These are phyloP conservation scores for Galeruca laticollis DNA, from an alignment of 2,888 invertebrate genomes.

Conservation along the genomic window DNA sequence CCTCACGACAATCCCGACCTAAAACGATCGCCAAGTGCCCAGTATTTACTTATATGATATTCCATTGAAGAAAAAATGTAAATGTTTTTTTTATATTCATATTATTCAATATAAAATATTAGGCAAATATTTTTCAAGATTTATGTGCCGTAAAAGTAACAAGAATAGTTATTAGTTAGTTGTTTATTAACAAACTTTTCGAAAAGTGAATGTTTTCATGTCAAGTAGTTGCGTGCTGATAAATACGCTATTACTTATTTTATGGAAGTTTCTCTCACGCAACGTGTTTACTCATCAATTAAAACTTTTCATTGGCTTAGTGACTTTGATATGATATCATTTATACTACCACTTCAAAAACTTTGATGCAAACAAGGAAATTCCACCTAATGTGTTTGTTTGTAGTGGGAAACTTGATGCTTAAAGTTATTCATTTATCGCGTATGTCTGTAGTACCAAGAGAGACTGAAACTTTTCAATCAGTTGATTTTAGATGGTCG, in stretches of 20 bases:
- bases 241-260: not conserved
- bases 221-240: not conserved
- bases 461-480: too few species aligned
- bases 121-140: too few species aligned
- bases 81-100: too few species aligned
- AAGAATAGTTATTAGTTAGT: not conserved
- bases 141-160: not conserved
- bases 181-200: not conserved
- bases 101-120: too few species aligned
- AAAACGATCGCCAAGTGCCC: too few species aligned
- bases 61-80: too few species aligned
- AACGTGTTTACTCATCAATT: conserved; percentile 5
- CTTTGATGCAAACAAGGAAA: not conserved
- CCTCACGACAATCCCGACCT: too few species aligned
- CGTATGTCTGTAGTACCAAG: not conserved
- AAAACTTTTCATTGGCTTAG: conserved; percentile 3
- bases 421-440: not conserved
- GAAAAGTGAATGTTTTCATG: not conserved
- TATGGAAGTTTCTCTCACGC: conserved; percentile 1
- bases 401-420: not conserved
- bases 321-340: not conserved
- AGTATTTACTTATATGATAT: too few species aligned
- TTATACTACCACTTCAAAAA: not conserved
- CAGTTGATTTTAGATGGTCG: too few species aligned
- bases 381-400: not conserved